These are phyloP conservation scores for Apostichopus leukothele DNA, from an alignment of 53 echinoderm and acorn worm species.

Conservation along the genomic window DNA sequence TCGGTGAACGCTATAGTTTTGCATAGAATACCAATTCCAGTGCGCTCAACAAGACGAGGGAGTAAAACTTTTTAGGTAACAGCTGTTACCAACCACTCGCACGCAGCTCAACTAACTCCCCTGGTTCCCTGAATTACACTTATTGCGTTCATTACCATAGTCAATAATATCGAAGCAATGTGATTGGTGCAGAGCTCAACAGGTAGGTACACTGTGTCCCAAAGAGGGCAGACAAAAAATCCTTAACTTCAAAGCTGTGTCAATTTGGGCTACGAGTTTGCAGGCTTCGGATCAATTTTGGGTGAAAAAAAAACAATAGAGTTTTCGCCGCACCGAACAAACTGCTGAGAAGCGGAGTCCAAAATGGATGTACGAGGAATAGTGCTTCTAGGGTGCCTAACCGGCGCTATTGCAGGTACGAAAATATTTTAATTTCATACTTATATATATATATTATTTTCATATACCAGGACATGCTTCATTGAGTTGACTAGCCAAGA, in stretches of 20 bases:
- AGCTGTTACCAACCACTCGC: conserved; percentile 21
- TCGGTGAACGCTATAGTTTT: background rate
- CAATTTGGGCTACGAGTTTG: background rate
- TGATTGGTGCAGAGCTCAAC: conserved; percentile 4
- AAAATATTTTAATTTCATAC: too few relatives aligned
- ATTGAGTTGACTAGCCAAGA: background rate
- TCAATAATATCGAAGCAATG: background rate
- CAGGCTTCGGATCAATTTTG: conserved; percentile 19
- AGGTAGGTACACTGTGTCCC: background rate
- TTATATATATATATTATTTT: too few relatives aligned
- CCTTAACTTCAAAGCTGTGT: background rate
- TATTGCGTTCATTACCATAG: conserved; percentile 15
- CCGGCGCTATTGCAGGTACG: conserved; percentile 25
- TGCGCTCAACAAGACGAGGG: background rate
- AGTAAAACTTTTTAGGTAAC: conserved; percentile 18
- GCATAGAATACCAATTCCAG: conserved; percentile 20
- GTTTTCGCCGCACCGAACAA: background rate
- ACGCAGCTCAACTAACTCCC: background rate
- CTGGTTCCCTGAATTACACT: background rate
- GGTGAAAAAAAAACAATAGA: background rate
- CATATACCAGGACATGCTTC: too few relatives aligned
- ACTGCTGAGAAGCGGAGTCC: background rate
- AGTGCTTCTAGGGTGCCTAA: conserved; percentile 34
- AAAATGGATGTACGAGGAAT: conserved; percentile 43
- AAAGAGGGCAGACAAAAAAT: background rate